These are phyloP conservation scores for Agonopterix subpropinquella DNA, from an alignment of 2,888 invertebrate species.

Conservation along the genomic window DNA sequence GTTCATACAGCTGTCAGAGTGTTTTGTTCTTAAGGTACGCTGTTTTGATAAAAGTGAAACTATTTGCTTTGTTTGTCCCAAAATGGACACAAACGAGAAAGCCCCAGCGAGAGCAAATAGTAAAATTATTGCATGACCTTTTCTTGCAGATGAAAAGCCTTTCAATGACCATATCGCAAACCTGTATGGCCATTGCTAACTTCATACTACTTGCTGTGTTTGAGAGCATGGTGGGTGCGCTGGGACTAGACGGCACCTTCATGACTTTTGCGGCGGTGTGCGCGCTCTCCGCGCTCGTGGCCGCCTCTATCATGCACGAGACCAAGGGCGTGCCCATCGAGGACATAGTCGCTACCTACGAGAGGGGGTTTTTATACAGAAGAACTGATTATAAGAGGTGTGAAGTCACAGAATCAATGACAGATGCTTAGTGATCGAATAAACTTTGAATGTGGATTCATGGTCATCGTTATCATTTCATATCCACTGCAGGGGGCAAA, in stretches of 20 bases:
- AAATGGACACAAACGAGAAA: background rate
- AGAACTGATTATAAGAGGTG: background rate
- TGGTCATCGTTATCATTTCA: too few species aligned
- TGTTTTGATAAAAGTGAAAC: background rate
- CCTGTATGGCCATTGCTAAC: slow-evolving; percentile 20
- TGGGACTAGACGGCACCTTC: slow-evolving; percentile 46
- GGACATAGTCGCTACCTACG: slow-evolving; percentile 29
- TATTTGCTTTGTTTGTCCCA: background rate
- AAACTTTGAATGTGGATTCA: too few species aligned
- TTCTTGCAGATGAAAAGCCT: slow-evolving; percentile 29
- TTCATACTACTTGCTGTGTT: slow-evolving; percentile 26
- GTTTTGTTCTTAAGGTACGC: slow-evolving; percentile 29
- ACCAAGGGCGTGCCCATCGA: slow-evolving; percentile 41
- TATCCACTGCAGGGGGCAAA: too few species aligned
- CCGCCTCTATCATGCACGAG: slow-evolving; percentile 18
- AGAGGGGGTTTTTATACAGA: slow-evolving; percentile 23
- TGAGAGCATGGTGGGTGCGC: background rate
- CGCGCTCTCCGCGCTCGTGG: background rate
- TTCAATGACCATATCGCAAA: slow-evolving; percentile 17
- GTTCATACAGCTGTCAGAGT: slow-evolving; percentile 28
- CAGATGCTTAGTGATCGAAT: too few species aligned
- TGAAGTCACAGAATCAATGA: too few species aligned
- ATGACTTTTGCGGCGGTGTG: slow-evolving; percentile 33
- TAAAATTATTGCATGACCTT: background rate
- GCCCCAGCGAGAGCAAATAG: background rate